phyloP scores from a whole-genome alignment of 2,888 invertebrate species.

The Sympetrum striolatum region DNA sequence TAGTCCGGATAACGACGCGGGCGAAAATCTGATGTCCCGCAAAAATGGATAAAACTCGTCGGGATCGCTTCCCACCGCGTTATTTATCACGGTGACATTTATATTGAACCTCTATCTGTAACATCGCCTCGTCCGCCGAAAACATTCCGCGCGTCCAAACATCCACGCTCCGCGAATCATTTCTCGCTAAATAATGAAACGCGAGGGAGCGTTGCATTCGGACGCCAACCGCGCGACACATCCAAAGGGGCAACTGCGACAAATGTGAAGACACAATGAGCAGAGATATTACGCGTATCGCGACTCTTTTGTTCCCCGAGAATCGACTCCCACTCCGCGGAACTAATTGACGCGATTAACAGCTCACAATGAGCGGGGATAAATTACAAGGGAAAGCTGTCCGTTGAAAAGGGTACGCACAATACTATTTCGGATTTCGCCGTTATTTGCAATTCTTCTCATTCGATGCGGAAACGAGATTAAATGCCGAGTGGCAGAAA shows the following conservation, averaged over 20 bases:
- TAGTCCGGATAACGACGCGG: too few relatives aligned
- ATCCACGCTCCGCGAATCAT: too few relatives aligned
- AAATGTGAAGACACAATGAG: background rate
- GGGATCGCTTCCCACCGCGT: too few relatives aligned
- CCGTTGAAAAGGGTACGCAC: background rate
- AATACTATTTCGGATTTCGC: background rate
- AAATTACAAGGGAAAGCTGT: background rate
- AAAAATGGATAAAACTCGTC: too few relatives aligned
- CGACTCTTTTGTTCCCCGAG: background rate
- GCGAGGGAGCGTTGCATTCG: too few relatives aligned
- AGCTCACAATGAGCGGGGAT: background rate
- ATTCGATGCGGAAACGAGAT: background rate
- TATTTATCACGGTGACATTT: too few relatives aligned
- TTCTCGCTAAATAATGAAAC: too few relatives aligned
- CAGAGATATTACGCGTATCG: background rate
- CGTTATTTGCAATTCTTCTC: background rate
- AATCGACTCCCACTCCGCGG: background rate
- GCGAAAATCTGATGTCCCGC: too few relatives aligned
- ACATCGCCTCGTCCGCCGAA: too few relatives aligned
- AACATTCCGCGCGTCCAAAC: too few relatives aligned
- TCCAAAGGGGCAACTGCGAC: background rate
- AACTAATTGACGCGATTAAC: background rate
- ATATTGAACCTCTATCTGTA: too few relatives aligned
- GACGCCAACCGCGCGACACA: too few relatives aligned
- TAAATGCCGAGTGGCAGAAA: background rate